Base-by-base conservation (phyloP, 92 coral and sea anemone species). In the Virgularia gustaviana region DNA sequence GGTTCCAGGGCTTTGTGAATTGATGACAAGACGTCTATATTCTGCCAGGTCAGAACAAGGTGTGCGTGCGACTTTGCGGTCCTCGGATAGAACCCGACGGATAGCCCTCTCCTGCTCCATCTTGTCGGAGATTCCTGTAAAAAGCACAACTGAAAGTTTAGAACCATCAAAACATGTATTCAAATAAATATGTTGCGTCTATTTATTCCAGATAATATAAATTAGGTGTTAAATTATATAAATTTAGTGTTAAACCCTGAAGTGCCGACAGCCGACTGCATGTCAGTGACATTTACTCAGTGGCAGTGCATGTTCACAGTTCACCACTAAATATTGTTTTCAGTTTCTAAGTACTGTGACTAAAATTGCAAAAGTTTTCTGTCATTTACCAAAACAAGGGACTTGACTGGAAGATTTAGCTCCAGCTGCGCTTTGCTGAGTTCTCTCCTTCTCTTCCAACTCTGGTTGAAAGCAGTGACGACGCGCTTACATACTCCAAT, bases 301-400 rank as follows among this genome's bases (percentile, higher is more conserved):
- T n/a, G n/a, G n/a, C n/a, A n/a, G n/a, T n/a, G n/a, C n/a, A n/a
- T n/a, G 53, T 24, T 24, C 19, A 45, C 2, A 45, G 22, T 45
- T 45, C 22, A 15, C 15, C 19, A 45, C 15, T 15, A 8, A 41
- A 7, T 41, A 41, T 41, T 41, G 16, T 41, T 41, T 41, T 41
- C 16, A 41, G 8, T 41, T 41, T n/a, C n/a, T n/a, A n/a, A n/a
- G n/a, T n/a, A n/a, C n/a, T n/a, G n/a, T n/a, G n/a, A n/a, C n/a
- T n/a, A n/a, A n/a, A n/a, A n/a, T n/a, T n/a, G n/a, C n/a, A n/a
- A n/a, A n/a, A n/a, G n/a, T n/a, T n/a, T n/a, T n/a, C n/a, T n/a
- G n/a, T n/a, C n/a, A n/a, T n/a, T n/a, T n/a, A 18, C 24, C 62
- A 33, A 55, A 55, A 59, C 65, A 10, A 59, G 65, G 34, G 65